Evolutionary conservation across 2,888 invertebrate species (phyloP).

Genomic region (Drosophila multiciliata): DNA sequence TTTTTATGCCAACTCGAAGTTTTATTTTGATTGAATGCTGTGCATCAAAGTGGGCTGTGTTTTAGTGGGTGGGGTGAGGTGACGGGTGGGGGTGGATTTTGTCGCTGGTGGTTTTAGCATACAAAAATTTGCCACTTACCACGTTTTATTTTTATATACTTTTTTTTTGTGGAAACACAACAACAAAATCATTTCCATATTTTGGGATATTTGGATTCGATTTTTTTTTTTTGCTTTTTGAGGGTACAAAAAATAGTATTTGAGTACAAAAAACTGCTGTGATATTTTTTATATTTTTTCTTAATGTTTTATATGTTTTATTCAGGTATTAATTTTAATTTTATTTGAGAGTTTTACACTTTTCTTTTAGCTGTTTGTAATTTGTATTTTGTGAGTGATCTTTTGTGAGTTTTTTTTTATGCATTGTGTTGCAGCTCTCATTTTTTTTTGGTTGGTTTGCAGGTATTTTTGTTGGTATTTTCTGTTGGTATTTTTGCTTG

Average conservation of each 20-base stretch:
- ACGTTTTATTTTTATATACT: constrained; percentile 42
- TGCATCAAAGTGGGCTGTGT: constrained; percentile 31
- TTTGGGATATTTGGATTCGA: constrained; percentile 10
- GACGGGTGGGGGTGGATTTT: not conserved
- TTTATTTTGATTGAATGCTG: constrained; percentile 11
- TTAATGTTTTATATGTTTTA: constrained; percentile 40
- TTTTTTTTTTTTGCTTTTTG: constrained; percentile 18
- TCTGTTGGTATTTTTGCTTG: constrained; percentile 29
- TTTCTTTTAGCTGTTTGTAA: constrained; percentile 40
- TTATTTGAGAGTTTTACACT: constrained; percentile 55
- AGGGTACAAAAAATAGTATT: constrained; percentile 57
- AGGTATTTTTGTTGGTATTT: constrained; percentile 30
- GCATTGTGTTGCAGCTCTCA: constrained; percentile 38
- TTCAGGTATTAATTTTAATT: constrained; percentile 56
- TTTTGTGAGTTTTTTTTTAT: constrained; percentile 45
- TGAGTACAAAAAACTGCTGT: constrained; percentile 63
- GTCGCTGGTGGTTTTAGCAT: constrained; percentile 49
- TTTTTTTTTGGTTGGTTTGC: constrained; percentile 45
- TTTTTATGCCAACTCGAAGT: not conserved
- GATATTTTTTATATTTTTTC: constrained; percentile 32
- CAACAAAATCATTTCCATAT: constrained; percentile 38
- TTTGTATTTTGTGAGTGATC: constrained; percentile 59
- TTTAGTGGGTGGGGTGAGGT: constrained; percentile 16
- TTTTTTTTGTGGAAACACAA: constrained; percentile 45
- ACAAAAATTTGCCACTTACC: constrained; percentile 79